Evolutionary conservation across 2,797 vertebrate species (phyloP), one percentile per base, ranked within the genome.

Genomic region (Pelodytes ibericus): DNA sequence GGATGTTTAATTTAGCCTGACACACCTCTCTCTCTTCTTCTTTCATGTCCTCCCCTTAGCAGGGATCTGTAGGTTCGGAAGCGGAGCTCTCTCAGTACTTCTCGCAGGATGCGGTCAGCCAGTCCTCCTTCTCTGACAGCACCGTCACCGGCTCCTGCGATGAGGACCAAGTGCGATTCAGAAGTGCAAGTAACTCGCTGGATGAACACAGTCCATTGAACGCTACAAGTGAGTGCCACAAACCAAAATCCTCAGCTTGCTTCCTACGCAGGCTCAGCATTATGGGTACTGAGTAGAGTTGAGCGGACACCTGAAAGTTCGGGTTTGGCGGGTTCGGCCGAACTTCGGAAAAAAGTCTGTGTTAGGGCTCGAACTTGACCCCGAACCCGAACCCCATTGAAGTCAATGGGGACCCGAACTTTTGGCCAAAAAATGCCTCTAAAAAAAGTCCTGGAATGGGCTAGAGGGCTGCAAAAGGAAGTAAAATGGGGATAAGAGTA

Each of bases 11-110:
- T n/a, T n/a, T n/a, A n/a, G n/a, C n/a, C n/a, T n/a, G n/a, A n/a
- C n/a, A n/a, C n/a, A n/a, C n/a, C 29, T 27, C 4, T 51, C 10
- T 61, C n/a, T 25, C 6, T 30, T 10, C 10, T 57, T 65, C 4
- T 18, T 74, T 29, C n/a, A 22, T 11, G 11, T 24, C 27, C 51
- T 22, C 57, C 33, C 30, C 67, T 76, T 86, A 85, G 88, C 94
- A 98, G 92, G 94, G 91, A 1, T 95, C 96, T 0, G 83, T 96
- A 66, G 94, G 91, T 82, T 96, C 95, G 0, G 96, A 97, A 84
- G 80, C 89, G 0, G 96, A 98, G 64, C 86, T 97, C 44, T 94
- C 95, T 31, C 95, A 96, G 63, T 96, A 94, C 86, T 95, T 97
- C 80, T 87, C 87, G 0, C 92, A 92, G 0, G 91, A 96, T 0